Evolutionary conservation across 1,140 invertebrate genomes (phyloP).

Genomic region (Bradysia coprophila): DNA sequence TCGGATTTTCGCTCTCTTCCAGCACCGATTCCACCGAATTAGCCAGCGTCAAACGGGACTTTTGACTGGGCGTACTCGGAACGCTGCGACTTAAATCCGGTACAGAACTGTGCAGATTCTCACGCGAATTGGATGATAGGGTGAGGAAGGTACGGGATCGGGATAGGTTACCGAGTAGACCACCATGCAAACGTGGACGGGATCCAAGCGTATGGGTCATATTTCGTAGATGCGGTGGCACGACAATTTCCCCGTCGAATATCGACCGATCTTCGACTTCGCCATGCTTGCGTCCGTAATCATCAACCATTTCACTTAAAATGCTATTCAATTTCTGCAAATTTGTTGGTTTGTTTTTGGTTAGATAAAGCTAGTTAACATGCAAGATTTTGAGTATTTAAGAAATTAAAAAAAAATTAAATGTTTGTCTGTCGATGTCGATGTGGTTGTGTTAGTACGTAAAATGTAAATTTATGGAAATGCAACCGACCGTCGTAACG

Average conservation of each 20-base stretch:
- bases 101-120: conserved; percentile 17
- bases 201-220: conserved; percentile 26
- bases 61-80: conserved; percentile 1
- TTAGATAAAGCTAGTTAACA: background rate
- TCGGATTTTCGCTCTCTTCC: conserved; percentile 1
- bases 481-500: too few species aligned
- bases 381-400: too few species aligned
- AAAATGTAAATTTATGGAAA: too few species aligned
- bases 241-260: conserved; percentile 25
- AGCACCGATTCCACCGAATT: conserved; percentile 1
- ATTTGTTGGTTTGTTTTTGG: background rate
- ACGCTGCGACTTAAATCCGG: conserved; percentile 20
- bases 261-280: conserved; percentile 23
- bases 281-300: conserved; percentile 30
- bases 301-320: conserved; percentile 17
- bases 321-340: conserved; percentile 1
- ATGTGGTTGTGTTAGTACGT: too few species aligned
- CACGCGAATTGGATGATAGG: conserved; percentile 3
- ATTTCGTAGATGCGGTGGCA: conserved; percentile 24
- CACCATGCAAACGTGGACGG: conserved; percentile 24
- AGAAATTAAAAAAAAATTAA: too few species aligned
- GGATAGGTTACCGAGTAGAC: conserved; percentile 27
- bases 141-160: conserved; percentile 29
- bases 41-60: background rate
- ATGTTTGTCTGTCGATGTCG: too few species aligned